Evolutionary conservation across 37 sponge, comb jelly and placozoan genomes (phyloP).

Genomic region (Spongia lamella): DNA sequence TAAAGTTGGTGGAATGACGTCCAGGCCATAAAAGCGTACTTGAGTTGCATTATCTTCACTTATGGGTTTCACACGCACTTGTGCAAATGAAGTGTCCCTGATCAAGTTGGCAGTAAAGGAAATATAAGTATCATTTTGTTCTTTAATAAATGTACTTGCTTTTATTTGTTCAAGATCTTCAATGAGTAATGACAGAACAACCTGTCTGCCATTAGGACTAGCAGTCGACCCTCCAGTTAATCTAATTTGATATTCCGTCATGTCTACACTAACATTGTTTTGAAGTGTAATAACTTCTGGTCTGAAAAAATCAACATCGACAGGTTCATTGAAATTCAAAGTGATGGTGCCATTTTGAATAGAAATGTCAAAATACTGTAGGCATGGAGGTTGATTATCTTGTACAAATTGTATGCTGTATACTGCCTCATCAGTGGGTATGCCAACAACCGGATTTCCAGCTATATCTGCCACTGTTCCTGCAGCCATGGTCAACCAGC

Average conservation of each 20-base stretch:
- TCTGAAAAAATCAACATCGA: conserved; percentile 51
- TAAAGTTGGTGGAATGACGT: conserved; percentile 60
- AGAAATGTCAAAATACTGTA: conserved; percentile 83
- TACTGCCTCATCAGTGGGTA: conserved; percentile 22
- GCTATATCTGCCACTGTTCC: conserved; percentile 66
- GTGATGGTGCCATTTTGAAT: conserved; percentile 65
- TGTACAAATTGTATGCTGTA: conserved; percentile 61
- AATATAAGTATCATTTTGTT: conserved; percentile 65
- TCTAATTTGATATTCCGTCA: conserved; percentile 14
- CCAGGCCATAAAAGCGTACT: conserved; percentile 54
- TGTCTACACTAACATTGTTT: conserved; percentile 4
- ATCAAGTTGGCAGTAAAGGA: conserved; percentile 65
- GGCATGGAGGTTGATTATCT: conserved; percentile 57
- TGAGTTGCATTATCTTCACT: conserved; percentile 32
- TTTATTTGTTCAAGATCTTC: conserved; percentile 63
- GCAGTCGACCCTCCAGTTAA: conserved; percentile 58
- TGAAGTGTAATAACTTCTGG: conserved; percentile 58
- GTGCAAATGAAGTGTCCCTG: conserved; percentile 67
- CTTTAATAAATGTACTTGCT: conserved; percentile 60
- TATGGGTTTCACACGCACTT: conserved; percentile 43
- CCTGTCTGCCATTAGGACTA: conserved; percentile 54
- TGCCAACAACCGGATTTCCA: conserved; percentile 51
- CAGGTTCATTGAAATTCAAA: conserved; percentile 86
- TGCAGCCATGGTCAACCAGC: conserved; percentile 73
- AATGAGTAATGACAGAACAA: conserved; percentile 44